Conservation (phyloP, 2,888 invertebrate genomes). For the Troides oblongomaculatus region DNA sequence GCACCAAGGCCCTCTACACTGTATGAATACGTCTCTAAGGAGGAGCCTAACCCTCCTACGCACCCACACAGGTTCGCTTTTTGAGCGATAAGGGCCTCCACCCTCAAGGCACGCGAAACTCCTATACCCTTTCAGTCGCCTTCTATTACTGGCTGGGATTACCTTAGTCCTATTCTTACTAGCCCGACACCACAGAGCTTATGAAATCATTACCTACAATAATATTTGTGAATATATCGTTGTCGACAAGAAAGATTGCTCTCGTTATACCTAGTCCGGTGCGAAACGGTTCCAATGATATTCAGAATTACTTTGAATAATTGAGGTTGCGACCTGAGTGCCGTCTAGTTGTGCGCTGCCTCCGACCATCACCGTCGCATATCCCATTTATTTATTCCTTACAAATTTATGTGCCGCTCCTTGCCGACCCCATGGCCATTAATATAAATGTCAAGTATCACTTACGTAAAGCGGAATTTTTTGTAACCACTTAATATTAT, state of each 20-base stretch:
- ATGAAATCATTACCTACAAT: too few species aligned
- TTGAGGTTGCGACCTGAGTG: neutral
- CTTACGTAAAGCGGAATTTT: neutral
- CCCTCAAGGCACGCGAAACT: too few species aligned
- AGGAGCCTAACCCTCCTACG: too few species aligned
- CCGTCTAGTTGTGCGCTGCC: neutral
- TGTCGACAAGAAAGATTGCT: neutral
- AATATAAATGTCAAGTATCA: constrained; percentile 16
- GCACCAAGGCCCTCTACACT: too few species aligned
- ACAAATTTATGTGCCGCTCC: neutral
- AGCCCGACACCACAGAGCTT: too few species aligned
- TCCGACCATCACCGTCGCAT: too few species aligned
- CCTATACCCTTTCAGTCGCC: too few species aligned
- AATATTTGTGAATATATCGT: neutral
- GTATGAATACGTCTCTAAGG: too few species aligned
- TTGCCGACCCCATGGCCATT: neutral
- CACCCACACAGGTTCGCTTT: too few species aligned
- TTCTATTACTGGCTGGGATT: too few species aligned
- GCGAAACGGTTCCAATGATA: constrained; percentile 1
- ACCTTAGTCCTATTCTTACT: too few species aligned
- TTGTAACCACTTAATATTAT: constrained; percentile 3
- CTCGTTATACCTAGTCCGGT: neutral
- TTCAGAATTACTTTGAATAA: constrained; percentile 3
- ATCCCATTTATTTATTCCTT: neutral
- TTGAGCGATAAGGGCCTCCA: too few species aligned